Conservation (phyloP, 35 echinoderm and acorn worm species). For the Heliocidaris erythrogramma region DNA sequence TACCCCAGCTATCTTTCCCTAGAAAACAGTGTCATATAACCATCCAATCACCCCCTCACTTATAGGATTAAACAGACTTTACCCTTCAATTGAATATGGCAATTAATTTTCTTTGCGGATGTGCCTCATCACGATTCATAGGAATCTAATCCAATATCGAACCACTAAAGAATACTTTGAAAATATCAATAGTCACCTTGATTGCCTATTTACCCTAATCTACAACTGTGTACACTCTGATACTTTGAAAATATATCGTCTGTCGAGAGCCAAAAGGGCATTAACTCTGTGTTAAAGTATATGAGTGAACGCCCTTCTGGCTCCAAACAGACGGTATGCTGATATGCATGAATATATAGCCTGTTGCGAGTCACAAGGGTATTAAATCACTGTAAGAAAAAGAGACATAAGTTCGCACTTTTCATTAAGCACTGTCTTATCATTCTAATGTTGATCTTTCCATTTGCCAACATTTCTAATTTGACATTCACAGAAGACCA, state of each 20-base stretch:
- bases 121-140: background rate
- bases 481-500: too few relatives aligned
- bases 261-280: background rate
- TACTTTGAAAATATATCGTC: background rate
- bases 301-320: too few relatives aligned
- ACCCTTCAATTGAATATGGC: background rate
- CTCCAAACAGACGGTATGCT: too few relatives aligned
- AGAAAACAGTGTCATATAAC: background rate
- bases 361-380: too few relatives aligned
- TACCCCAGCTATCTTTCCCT: background rate
- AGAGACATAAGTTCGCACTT: too few relatives aligned
- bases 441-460: too few relatives aligned
- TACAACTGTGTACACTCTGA: background rate
- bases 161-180: background rate
- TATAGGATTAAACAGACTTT: background rate
- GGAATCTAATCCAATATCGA: constrained; percentile 11
- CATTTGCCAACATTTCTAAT: too few relatives aligned
- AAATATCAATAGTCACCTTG: background rate
- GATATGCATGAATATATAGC: too few relatives aligned
- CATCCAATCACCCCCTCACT: background rate
- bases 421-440: too few relatives aligned
- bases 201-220: background rate
- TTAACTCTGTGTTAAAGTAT: background rate
- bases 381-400: too few relatives aligned
- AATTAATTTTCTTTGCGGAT: background rate